phyloP scores from a whole-genome alignment of 1,140 invertebrate species.

The Rhagoletis zephyria region DNA sequence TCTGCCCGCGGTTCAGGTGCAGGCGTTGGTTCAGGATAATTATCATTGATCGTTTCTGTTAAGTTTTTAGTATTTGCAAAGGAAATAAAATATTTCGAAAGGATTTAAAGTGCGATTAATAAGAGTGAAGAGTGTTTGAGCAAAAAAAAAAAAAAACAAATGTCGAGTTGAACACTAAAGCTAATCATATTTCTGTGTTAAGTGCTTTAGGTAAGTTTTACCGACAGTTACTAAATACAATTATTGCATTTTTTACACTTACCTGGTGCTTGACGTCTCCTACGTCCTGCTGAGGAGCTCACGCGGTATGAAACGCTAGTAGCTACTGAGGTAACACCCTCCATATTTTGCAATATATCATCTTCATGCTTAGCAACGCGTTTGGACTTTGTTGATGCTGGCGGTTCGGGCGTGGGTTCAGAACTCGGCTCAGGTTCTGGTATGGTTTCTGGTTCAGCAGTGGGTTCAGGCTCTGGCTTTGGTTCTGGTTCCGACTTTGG shows the following conservation, averaged over 20 bases:
- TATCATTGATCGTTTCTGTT: constrained; percentile 68
- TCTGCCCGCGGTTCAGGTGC: constrained; percentile 74
- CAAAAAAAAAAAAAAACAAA: neutral
- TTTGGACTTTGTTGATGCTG: constrained; percentile 70
- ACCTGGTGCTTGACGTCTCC: constrained; percentile 69
- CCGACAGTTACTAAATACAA: neutral
- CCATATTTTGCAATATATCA: constrained; percentile 73
- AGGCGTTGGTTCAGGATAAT: constrained; percentile 72
- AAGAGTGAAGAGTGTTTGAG: constrained; percentile 33
- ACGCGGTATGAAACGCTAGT: constrained; percentile 83
- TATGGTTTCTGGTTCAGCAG: constrained; percentile 65
- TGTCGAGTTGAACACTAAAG: neutral
- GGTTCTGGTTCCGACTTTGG: constrained; percentile 70
- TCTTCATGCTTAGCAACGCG: constrained; percentile 72
- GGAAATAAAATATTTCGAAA: constrained; percentile 45
- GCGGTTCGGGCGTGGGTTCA: constrained; percentile 65
- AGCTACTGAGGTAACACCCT: constrained; percentile 79
- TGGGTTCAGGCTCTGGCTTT: constrained; percentile 65
- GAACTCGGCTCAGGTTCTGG: constrained; percentile 71
- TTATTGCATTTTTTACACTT: constrained; percentile 41
- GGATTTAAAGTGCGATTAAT: constrained; percentile 48
- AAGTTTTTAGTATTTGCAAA: constrained; percentile 35
- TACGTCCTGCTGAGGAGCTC: constrained; percentile 74
- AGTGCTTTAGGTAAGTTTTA: neutral
- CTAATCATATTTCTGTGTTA: constrained; percentile 17